A percentile compares a stretch with the other conserved stretches of the same genome.
phyloP scores from a whole-genome alignment of 2,888 invertebrate genomes.

The Zygaena filipendulae region DNA sequence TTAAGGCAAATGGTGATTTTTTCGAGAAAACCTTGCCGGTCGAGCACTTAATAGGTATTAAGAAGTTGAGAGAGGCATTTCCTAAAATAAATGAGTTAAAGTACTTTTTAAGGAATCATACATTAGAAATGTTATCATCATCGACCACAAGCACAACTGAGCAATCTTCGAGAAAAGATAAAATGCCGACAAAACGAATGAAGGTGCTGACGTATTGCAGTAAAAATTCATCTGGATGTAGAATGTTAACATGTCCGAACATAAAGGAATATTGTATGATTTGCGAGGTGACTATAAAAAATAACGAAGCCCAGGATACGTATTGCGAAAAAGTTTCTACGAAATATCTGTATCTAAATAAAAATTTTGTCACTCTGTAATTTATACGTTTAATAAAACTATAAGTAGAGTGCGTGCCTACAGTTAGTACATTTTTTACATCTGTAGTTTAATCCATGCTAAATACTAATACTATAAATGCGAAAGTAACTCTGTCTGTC shows the following conservation, averaged over 20 bases:
- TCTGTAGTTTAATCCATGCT: no score
- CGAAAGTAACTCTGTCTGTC: no score
- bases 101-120: neutral
- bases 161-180: no score
- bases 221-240: slow-evolving; percentile 25
- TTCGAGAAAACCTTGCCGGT: slow-evolving; percentile 15
- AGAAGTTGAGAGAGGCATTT: slow-evolving; percentile 16
- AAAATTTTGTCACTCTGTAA: no score
- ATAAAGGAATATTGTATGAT: slow-evolving; percentile 29
- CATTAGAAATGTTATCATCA: no score
- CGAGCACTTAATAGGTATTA: slow-evolving; percentile 14
- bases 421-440: no score
- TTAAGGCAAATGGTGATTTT: slow-evolving; percentile 26
- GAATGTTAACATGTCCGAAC: slow-evolving; percentile 36
- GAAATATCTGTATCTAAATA: no score
- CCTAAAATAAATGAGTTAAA: neutral
- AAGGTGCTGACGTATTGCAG: slow-evolving; percentile 36
- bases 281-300: slow-evolving; percentile 28
- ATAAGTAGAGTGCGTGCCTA: no score
- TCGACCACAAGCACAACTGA: no score
- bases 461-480: no score
- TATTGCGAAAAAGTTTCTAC: slow-evolving; percentile 26
- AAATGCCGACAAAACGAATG: no score
- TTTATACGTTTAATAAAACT: no score
- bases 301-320: slow-evolving; percentile 18